Base-by-base conservation (phyloP, 1,140 invertebrate species). In the Camponotus pennsylvanicus region DNA sequence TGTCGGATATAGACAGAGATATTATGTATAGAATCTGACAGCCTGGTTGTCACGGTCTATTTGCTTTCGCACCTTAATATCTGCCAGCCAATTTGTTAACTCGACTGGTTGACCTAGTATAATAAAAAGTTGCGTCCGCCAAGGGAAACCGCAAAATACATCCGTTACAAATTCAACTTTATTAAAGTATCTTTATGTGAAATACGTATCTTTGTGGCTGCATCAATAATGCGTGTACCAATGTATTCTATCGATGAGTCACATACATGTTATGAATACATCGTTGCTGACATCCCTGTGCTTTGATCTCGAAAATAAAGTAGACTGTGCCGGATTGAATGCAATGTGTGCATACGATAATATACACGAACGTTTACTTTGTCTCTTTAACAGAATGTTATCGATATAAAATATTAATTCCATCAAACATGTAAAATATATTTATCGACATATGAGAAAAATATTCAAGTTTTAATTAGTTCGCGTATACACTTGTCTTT, bases 221-320 rank as follows among this genome's bases (percentile, higher is more conserved):
- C 69, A 63, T 83, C 55, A 75, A 75, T 83, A 83, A 83, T 75
- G 27, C n/a, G 40, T 13, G 37, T 83, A 27, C 52, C 40, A 34
- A 59, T 18, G 55, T 61, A 73, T 61, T 75, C 40, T 37, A 73
- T 83, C 40, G 21, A 18, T n/a, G 37, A 42, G 66, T 55, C 37
- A 5, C 8, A 59, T 13, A 59, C 55, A 69, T 70, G 55, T 70
- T 32, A 61, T 32, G 32, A 73, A 61, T 9, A 73, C 67, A 69
- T 1, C 34, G 42, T 75, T 57, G 79, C 45, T 57, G 55, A 73
- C 55, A 55, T 80, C 64, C 18, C 34, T 34, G n/a, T 40, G 79
- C 69, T 83, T 83, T 73, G 55, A 83, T 83, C 55, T 83, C 79
- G 69, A 15, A n/a, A 82, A 61, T 59, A 18, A 73, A 61, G 21